Evolutionary conservation across 2,888 invertebrate genomes (phyloP).

Genomic region (Synergus itoensis): DNA sequence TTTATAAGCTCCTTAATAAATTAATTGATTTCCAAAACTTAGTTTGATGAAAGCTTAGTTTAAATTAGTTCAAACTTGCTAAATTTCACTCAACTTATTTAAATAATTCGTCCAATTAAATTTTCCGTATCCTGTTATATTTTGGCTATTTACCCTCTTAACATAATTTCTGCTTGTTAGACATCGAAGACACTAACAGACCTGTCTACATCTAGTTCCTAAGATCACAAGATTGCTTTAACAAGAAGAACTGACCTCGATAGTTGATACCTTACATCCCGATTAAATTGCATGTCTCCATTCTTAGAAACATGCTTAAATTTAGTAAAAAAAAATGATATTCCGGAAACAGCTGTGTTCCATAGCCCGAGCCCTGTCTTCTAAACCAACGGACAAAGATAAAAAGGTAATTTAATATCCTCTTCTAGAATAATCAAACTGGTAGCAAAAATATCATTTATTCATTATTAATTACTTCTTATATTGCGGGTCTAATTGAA

Average conservation of each 20-base stretch:
- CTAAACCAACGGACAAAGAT: conserved; percentile 1
- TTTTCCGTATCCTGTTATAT: not conserved
- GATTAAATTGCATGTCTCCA: conserved; percentile 23
- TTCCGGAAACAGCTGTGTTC: conserved; percentile 36
- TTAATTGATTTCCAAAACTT: too few species aligned
- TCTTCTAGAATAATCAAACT: not conserved
- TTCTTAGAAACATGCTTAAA: conserved; percentile 17
- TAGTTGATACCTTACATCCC: conserved; percentile 18
- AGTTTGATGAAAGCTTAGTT: too few species aligned
- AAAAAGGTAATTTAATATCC: conserved; percentile 1
- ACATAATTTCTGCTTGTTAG: conserved; percentile 32
- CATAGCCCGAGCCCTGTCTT: not conserved
- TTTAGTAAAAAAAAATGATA: conserved; percentile 18
- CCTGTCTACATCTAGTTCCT: conserved; percentile 5
- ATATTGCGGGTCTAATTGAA: not conserved
- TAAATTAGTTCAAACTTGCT: too few species aligned
- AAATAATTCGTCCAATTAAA: not conserved
- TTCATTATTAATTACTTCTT: not conserved
- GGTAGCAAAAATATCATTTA: not conserved
- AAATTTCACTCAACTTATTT: too few species aligned
- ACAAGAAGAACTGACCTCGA: conserved; percentile 27
- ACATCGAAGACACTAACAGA: conserved; percentile 15
- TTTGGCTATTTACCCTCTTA: not conserved
- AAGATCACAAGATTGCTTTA: conserved; percentile 7
- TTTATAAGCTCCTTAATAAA: too few species aligned